phyloP scores from a whole-genome alignment of 1,140 invertebrate genomes.

The Piezodorus guildinii region DNA sequence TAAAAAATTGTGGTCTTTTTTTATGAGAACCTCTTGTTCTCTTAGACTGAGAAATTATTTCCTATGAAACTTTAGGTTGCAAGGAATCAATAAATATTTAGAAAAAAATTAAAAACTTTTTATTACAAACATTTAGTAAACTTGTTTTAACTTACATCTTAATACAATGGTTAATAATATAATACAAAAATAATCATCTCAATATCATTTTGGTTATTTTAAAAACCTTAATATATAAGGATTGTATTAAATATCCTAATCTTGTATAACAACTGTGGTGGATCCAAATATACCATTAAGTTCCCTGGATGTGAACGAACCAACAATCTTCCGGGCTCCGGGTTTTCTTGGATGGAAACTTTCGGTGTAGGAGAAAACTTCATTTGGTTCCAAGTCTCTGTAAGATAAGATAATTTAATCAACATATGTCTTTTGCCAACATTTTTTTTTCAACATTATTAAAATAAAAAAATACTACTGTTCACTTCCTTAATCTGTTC shows the following conservation, averaged over 20 bases:
- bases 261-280: conserved; percentile 32
- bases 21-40: too few species aligned
- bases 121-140: too few species aligned
- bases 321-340: conserved; percentile 46
- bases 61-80: too few species aligned
- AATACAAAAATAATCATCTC: too few species aligned
- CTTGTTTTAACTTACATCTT: too few species aligned
- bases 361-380: conserved; percentile 43
- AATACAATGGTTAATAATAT: too few species aligned
- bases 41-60: too few species aligned
- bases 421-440: not conserved
- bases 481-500: not conserved
- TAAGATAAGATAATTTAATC: conserved; percentile 29
- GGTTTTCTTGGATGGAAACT: conserved; percentile 41
- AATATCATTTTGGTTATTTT: too few species aligned
- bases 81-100: too few species aligned
- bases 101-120: too few species aligned
- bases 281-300: conserved; percentile 48
- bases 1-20: too few species aligned
- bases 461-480: not conserved
- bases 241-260: not conserved
- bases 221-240: too few species aligned
- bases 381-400: conserved; percentile 45
- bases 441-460: not conserved
- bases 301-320: conserved; percentile 49